Evolutionary conservation across 2,888 invertebrate species (phyloP), one percentile per base, ranked within the genome.

Genomic region (Mesorhabditis spiculigera): DNA sequence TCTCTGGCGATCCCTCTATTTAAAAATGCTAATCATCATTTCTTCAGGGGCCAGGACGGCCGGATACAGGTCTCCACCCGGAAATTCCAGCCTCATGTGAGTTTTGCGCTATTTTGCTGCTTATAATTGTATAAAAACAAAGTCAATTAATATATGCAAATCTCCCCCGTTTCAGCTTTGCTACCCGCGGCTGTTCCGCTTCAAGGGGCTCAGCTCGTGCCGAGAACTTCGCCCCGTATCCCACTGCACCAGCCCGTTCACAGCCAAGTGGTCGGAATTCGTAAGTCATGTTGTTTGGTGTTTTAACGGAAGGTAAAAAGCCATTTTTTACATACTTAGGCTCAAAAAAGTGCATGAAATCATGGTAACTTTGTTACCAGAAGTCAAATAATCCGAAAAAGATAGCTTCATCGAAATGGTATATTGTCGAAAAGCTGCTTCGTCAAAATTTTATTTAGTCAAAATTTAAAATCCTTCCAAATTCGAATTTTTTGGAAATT

Each of bases 11-110:
- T 28, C 28, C 28, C 28, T 28, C n/a, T 50, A n/a, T 50, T 50
- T 50, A 13, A 50, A 50, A 50, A 13, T 13, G 58, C 8, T 13
- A 50, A 50, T 3, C n/a, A n/a, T 50, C 3, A n/a, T 13, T 13
- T 13, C n/a, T 50, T 50, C 58, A 50, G 58, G n/a, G 58, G 58
- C 8, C 58, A 13, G 58, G 58, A 50, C 58, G 58, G 58, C n/a
- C 58, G 58, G n/a, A 50, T 50, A 10, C 58, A 50, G n/a, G 58
- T 50, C 58, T 50, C 58, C 58, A 50, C 58, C 58, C 58, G 58
- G 10, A 50, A 50, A 50, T 50, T 50, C n/a, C 58, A 50, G n/a
- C 58, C 58, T n/a, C 58, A 50, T n/a, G 58, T 50, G 58, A 50
- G 58, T 50, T 50, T 50, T 50, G 8, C 58, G 58, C 0, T n/a